A percentile compares a stretch with the other conserved stretches of the same genome.
phyloP scores from a whole-genome alignment of 2,113 vertebrate species.

The Prunella himalayana region DNA sequence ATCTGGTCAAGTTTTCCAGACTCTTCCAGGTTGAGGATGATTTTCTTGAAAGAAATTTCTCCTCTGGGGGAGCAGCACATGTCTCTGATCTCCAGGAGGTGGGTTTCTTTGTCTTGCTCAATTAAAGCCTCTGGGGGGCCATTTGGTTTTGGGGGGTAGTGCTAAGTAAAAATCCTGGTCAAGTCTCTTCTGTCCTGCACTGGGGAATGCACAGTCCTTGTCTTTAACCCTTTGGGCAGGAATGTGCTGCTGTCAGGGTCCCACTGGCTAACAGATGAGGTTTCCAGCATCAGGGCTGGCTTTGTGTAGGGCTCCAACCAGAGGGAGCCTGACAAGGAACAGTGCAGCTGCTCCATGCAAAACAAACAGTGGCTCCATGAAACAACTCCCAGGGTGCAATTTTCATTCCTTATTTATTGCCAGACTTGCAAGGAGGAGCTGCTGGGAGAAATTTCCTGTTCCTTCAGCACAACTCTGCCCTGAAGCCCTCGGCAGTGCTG shows the following conservation, averaged over 20 bases:
- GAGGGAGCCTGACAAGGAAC: fast-evolving
- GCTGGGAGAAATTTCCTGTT: neutral
- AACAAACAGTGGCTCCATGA: neutral
- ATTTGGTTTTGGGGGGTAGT: neutral
- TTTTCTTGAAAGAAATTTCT: neutral
- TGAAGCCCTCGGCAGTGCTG: fast-evolving
- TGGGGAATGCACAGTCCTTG: neutral
- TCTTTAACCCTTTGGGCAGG: neutral
- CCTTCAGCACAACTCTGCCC: neutral
- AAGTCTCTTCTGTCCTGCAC: neutral
- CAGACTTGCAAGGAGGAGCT: neutral
- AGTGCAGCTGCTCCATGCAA: neutral
- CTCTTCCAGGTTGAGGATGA: neutral
- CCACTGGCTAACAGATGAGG: neutral
- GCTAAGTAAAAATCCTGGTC: neutral
- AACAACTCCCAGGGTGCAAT: neutral
- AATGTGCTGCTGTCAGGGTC: neutral
- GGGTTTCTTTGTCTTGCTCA: neutral
- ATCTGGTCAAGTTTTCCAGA: neutral
- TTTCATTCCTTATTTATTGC: neutral
- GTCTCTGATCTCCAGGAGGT: neutral
- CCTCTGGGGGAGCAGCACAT: neutral
- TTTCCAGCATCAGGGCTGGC: neutral
- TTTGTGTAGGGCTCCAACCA: fast-evolving
- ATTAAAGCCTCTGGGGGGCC: neutral